These are phyloP conservation scores for Lymantria dispar DNA, from an alignment of 2,888 invertebrate genomes.

Conservation along the genomic window DNA sequence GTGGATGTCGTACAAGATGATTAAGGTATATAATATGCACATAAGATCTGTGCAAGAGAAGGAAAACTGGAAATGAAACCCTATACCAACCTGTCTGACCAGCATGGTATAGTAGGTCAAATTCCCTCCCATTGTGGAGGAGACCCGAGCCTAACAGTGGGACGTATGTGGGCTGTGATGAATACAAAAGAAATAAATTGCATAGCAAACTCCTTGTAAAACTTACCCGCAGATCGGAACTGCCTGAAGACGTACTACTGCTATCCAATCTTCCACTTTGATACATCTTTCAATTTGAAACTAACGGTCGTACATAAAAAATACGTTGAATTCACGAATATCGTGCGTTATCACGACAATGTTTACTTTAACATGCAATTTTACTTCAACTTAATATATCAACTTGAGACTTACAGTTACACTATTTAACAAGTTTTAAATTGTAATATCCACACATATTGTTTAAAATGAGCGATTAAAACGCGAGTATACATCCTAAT, in stretches of 20 bases:
- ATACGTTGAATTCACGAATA: constrained; percentile 15
- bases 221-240: constrained; percentile 69
- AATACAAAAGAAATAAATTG: too few relatives aligned
- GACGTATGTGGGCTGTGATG: too few relatives aligned
- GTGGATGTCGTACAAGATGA: too few relatives aligned
- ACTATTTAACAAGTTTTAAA: constrained; percentile 33
- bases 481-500: constrained; percentile 32
- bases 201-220: not conserved
- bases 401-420: constrained; percentile 40
- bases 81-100: too few relatives aligned
- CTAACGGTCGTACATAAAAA: constrained; percentile 4
- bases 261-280: constrained; percentile 56
- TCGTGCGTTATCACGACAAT: constrained; percentile 3
- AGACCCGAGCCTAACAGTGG: too few relatives aligned
- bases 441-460: constrained; percentile 36
- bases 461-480: constrained; percentile 39
- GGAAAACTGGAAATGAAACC: too few relatives aligned
- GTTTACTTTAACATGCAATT: not conserved
- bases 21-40: too few relatives aligned
- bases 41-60: too few relatives aligned
- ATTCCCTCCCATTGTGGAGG: too few relatives aligned
- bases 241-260: constrained; percentile 67
- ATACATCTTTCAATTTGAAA: constrained; percentile 38
- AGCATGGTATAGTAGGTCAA: too few relatives aligned
- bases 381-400: not conserved